These are phyloP conservation scores for Centropristis striata DNA, from an alignment of 2,113 vertebrate genomes.

Conservation along the genomic window DNA sequence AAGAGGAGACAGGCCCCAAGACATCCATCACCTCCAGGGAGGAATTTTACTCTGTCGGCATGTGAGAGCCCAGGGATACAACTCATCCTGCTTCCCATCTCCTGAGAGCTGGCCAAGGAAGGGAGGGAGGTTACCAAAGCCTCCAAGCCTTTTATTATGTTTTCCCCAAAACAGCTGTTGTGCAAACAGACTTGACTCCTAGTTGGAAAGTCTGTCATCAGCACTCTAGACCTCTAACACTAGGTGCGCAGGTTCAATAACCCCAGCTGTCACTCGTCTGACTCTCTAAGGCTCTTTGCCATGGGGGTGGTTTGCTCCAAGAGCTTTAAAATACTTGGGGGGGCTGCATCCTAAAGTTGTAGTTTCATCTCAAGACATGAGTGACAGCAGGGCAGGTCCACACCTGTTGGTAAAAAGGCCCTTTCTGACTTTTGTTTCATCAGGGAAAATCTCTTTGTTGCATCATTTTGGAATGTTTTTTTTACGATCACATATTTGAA, in stretches of 20 bases:
- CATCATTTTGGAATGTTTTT: slow-evolving; percentile 31
- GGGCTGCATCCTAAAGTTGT: slow-evolving; percentile 54
- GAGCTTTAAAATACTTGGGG: slow-evolving; percentile 65
- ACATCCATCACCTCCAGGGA: slow-evolving; percentile 79
- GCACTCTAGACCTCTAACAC: slow-evolving; percentile 59
- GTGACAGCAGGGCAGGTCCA: slow-evolving; percentile 72
- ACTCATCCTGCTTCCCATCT: slow-evolving; percentile 64
- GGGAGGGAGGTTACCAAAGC: slow-evolving; percentile 53
- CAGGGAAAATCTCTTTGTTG: slow-evolving; percentile 43
- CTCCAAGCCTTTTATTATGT: slow-evolving; percentile 83
- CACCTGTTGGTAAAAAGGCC: slow-evolving; percentile 66
- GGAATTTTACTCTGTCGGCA: slow-evolving; percentile 76
- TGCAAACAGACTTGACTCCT: slow-evolving; percentile 79
- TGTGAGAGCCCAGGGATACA: slow-evolving; percentile 70
- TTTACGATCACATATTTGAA: slow-evolving; percentile 25
- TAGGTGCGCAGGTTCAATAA: slow-evolving; percentile 74
- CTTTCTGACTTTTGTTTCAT: slow-evolving; percentile 50
- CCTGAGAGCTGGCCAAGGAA: slow-evolving; percentile 46
- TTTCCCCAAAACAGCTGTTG: slow-evolving; percentile 83
- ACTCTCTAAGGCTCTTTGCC: slow-evolving; percentile 50
- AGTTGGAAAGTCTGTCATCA: slow-evolving; percentile 82
- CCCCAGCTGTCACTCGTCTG: slow-evolving; percentile 76
- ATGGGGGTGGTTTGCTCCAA: slow-evolving; percentile 55
- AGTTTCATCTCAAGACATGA: slow-evolving; percentile 57
- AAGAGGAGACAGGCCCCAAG: slow-evolving; percentile 82